Evolutionary conservation across 1,140 invertebrate species (phyloP), one percentile per base, ranked within the genome.

Genomic region (Diorhabda carinulata): DNA sequence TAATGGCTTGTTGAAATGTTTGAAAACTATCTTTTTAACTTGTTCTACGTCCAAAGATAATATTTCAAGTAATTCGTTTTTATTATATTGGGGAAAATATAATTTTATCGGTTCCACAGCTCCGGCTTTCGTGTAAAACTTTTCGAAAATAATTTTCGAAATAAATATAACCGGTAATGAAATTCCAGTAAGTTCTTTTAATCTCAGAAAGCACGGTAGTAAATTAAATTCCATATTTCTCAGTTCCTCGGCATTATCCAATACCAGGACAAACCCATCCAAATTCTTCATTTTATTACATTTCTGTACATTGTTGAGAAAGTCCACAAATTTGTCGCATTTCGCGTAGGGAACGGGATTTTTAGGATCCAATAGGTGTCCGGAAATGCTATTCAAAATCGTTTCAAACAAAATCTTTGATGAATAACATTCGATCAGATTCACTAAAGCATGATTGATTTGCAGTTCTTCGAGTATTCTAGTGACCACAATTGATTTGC

Each of bases 351-450:
- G 72, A 47, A 79, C 81, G 43, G 67, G 73, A 43, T 83, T 79
- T 4, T 67, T 62, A 2, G 80, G 77, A 56, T 80, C 77, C 6
- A 83, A 76, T 61, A 73, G 66, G 65, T 82, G 80, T 2, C 75
- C 74, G 6, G 80, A 78, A 4, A 95, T 79, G 64, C 86, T 84
- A 60, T 85, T 85, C 42, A 95, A 70, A 40, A 94, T 88, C n/a
- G 86, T 86, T 80, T 95, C 92, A 76, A 89, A 91, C 57, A 95
- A 82, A 63, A 93, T 87, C 81, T 88, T 90, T 2, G 84, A 80
- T n/a, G 86, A 87, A 76, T 91, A 91, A 77, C 91, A 92, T 78
- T 96, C 93, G 4, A 94, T 85, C 78, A 92, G 92, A 80, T 95
- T 92, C n/a, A 95, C 80, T 60, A 87, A 79, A 41, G 89, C 87